A percentile compares a stretch with the other conserved stretches of the same genome.
phyloP scores from a whole-genome alignment of 2,113 vertebrate species.

The Bolborhynchus lineola region DNA sequence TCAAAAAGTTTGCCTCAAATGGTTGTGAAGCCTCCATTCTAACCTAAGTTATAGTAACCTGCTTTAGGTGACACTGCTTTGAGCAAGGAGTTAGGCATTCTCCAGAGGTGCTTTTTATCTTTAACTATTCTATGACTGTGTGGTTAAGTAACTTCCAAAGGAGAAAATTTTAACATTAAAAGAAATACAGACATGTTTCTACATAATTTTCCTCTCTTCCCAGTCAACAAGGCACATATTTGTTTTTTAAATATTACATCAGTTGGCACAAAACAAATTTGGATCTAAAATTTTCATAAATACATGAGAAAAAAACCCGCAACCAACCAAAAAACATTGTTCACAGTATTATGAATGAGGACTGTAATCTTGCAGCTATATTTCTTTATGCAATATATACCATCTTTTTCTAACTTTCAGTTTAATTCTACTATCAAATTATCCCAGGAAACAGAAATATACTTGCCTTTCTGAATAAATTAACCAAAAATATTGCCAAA shows the following conservation, averaged over 20 bases:
- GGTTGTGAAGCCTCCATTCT: not conserved
- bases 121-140: not conserved
- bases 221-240: not conserved
- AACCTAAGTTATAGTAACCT: not conserved
- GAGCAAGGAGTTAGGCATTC: not conserved
- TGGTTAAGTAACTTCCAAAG: not conserved
- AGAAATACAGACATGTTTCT: not conserved
- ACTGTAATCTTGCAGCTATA: not conserved
- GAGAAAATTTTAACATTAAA: not conserved
- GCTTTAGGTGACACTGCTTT: not conserved
- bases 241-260: not conserved
- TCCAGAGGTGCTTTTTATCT: not conserved
- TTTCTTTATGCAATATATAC: not conserved
- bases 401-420: not conserved
- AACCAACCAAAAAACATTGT: not conserved
- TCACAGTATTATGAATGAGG: not conserved
- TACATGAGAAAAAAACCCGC: fast-evolving
- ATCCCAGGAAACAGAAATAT: not conserved
- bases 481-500: not conserved
- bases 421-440: not conserved
- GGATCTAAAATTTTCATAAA: not conserved
- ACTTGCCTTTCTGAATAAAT: not conserved
- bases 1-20: not conserved
- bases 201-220: not conserved
- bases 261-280: not conserved